Evolutionary conservation across 1,140 invertebrate species (phyloP), one percentile per base, ranked within the genome.

Genomic region (Daktulosphaira vitifoliae): DNA sequence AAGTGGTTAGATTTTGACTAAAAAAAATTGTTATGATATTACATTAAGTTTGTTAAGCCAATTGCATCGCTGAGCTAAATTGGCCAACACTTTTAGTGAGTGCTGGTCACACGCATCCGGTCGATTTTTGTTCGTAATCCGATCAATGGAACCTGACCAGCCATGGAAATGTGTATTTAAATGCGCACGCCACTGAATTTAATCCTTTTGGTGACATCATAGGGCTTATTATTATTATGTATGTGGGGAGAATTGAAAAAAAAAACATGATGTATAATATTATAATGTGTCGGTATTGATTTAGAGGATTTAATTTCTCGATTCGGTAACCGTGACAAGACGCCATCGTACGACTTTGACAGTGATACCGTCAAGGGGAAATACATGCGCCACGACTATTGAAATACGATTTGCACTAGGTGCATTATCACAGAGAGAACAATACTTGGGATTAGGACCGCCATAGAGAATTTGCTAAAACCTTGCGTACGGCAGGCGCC

Each of bases 251-350:
- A n/a, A n/a, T n/a, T n/a, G n/a, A 13, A 49, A 49, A 23, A 50
- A 25, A 23, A 23, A 23, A 50, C 22, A 3, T 15, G 8, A 52
- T 18, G 8, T n/a, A 23, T 13, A 48, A 20, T 22, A 48, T 48
- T 2, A 13, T 26, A 4, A 26, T 26, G 15, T 33, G 29, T 33
- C 29, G 29, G 29, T 22, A 33, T 62, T 33, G 56, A 62, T 62
- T 62, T n/a, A 22, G 42, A 48, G 56, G 56, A 62, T 62, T 62
- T 48, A 46, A 46, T 22, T 62, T 46, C 29, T 62, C 54, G 54
- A 59, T 48, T 62, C 56, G 56, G 56, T 62, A 18, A 33, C 56
- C 56, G 56, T 62, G 56, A 62, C 56, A 15, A 22, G 42, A 33
- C 29, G 29, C 23, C 20, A 18, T 4, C 13, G 1, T 15, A 23